phyloP scores from a whole-genome alignment of 2,797 vertebrate genomes.

The Sebastiscus albofasciatus region DNA sequence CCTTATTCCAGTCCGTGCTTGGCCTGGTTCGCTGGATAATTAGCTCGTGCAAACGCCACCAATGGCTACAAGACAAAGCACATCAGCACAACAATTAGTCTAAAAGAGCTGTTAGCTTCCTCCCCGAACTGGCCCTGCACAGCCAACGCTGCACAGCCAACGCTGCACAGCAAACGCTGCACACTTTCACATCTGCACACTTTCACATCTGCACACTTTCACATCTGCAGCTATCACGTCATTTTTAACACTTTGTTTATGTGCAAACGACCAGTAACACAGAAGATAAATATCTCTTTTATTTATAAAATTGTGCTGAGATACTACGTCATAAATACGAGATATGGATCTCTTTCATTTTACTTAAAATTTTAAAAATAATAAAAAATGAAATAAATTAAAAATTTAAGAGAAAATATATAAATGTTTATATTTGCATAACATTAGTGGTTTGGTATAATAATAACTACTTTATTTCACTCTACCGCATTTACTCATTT shows the following conservation, averaged over 20 bases:
- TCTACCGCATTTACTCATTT: too few species aligned
- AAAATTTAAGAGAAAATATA: too few species aligned
- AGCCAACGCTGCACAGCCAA: neutral
- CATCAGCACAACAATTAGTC: constrained; percentile 64
- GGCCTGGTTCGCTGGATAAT: constrained; percentile 75
- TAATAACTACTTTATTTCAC: too few species aligned
- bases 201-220: too few species aligned
- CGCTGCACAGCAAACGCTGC: neutral
- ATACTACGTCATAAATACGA: neutral
- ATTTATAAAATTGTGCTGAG: neutral
- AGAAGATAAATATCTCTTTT: too few species aligned
- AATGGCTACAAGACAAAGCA: constrained; percentile 57
- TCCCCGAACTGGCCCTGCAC: neutral
- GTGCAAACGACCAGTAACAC: neutral
- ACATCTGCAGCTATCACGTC: neutral
- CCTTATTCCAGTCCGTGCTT: constrained; percentile 63
- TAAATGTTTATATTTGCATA: too few species aligned
- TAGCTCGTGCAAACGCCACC: constrained; percentile 55
- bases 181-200: neutral
- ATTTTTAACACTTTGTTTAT: neutral
- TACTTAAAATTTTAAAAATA: too few species aligned
- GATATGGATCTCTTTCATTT: neutral
- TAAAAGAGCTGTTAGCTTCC: constrained; percentile 42
- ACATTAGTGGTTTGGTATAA: too few species aligned
- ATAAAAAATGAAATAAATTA: too few species aligned